These are phyloP conservation scores for Aegithalos caudatus DNA, from an alignment of 2,113 vertebrate genomes.

Conservation along the genomic window DNA sequence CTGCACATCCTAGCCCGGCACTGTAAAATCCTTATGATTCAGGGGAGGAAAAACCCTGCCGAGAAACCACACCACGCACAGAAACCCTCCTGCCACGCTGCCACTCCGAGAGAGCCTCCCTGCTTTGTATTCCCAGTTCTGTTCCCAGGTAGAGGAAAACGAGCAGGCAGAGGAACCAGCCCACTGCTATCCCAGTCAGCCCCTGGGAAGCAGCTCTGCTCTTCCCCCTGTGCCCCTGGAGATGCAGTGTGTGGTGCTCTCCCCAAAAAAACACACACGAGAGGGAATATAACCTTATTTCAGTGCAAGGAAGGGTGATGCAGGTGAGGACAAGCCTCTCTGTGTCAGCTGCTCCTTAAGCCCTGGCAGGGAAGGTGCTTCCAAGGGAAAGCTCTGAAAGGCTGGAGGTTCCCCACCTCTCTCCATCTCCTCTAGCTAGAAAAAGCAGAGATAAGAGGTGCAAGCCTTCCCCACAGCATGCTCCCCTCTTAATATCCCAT, in stretches of 20 bases:
- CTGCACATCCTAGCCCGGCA: accelerated
- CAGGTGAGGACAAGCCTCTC: too few relatives aligned
- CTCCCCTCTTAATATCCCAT: accelerated
- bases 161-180: accelerated
- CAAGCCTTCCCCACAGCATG: background rate
- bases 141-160: background rate
- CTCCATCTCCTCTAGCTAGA: background rate
- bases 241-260: background rate
- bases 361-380: background rate
- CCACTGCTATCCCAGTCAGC: accelerated
- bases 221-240: background rate
- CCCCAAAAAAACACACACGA: accelerated
- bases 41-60: background rate
- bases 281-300: background rate
- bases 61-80: accelerated
- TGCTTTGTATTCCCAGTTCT: background rate
- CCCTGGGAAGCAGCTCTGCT: background rate
- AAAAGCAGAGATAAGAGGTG: background rate
- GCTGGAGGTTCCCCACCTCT: background rate
- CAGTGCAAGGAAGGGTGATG: background rate
- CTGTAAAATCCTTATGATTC: accelerated
- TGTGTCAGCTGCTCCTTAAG: background rate
- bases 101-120: background rate
- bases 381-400: background rate
- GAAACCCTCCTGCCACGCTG: background rate